Conservation (phyloP, 2,797 vertebrate species). For the Poecilia gillii region DNA sequence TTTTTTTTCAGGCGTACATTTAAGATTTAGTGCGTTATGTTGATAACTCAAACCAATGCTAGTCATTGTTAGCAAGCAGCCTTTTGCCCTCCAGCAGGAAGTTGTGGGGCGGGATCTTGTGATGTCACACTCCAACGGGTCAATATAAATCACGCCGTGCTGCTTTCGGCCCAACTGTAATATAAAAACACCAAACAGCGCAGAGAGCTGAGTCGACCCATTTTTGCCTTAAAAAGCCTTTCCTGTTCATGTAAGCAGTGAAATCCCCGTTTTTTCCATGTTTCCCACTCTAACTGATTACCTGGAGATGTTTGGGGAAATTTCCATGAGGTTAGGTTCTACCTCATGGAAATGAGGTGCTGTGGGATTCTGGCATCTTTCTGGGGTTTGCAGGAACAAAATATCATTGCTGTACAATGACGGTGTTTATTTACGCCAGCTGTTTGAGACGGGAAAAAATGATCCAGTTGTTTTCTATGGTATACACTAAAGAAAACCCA, state of each 20-base stretch:
- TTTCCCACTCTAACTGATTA: not conserved
- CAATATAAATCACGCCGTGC: too few species aligned
- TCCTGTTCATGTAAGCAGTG: not conserved
- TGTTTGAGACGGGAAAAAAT: not conserved
- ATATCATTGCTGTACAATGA: not conserved
- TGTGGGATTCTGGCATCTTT: not conserved
- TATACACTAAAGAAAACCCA: not conserved
- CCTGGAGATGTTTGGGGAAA: not conserved
- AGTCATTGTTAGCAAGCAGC: too few species aligned
- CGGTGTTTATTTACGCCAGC: constrained; percentile 3
- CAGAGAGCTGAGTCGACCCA: too few species aligned
- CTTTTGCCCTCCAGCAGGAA: too few species aligned
- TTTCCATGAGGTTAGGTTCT: not conserved
- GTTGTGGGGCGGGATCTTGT: too few species aligned
- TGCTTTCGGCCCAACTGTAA: too few species aligned
- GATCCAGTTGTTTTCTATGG: not conserved
- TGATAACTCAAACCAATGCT: too few species aligned
- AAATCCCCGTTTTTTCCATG: not conserved
- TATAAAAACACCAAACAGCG: too few species aligned
- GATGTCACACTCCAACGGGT: too few species aligned
- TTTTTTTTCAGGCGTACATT: too few species aligned
- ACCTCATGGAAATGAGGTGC: too few species aligned
- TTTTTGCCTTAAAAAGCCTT: not conserved
- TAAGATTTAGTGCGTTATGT: too few species aligned
- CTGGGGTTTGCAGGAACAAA: constrained; percentile 3